Conservation (phyloP, 2,797 vertebrate genomes). For the Discoglossus pictus region DNA sequence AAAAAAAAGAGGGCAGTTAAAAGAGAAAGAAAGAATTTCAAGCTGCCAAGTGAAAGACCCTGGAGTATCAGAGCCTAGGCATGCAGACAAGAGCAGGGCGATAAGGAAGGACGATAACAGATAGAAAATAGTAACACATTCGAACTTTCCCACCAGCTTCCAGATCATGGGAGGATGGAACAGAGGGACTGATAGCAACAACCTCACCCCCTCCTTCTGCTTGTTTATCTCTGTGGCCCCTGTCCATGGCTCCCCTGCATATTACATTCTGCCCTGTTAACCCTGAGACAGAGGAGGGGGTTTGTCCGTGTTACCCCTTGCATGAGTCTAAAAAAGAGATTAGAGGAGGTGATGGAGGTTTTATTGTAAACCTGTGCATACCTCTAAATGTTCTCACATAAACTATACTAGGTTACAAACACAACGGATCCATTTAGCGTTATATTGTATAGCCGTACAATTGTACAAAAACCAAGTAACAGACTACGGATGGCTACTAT, state of each 20-base stretch:
- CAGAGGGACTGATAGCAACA: slow-evolving; percentile 27
- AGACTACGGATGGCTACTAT: too few relatives aligned
- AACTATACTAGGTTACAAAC: too few relatives aligned
- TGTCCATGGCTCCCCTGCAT: not conserved
- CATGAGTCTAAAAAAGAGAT: too few relatives aligned
- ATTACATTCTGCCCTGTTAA: not conserved
- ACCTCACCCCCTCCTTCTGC: not conserved
- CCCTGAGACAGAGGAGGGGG: not conserved
- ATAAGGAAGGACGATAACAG: slow-evolving; percentile 87
- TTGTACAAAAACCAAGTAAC: too few relatives aligned
- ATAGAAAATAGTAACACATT: slow-evolving; percentile 97
- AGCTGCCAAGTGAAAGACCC: slow-evolving; percentile 79
- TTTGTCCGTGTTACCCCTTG: too few relatives aligned
- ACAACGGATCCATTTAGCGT: too few relatives aligned
- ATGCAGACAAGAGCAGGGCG: slow-evolving; percentile 82
- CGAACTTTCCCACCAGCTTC: slow-evolving; percentile 90
- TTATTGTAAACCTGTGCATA: too few relatives aligned
- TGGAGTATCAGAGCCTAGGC: slow-evolving; percentile 80
- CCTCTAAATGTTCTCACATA: too few relatives aligned
- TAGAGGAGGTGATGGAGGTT: too few relatives aligned
- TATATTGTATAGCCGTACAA: too few relatives aligned
- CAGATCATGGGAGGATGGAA: slow-evolving; percentile 64
- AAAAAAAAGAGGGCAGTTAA: slow-evolving; percentile 53
- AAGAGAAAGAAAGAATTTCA: slow-evolving; percentile 52
- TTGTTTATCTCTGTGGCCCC: slow-evolving; percentile 11